Evolutionary conservation across 2,888 invertebrate genomes (phyloP).

Genomic region (Frankliniella intonsa): DNA sequence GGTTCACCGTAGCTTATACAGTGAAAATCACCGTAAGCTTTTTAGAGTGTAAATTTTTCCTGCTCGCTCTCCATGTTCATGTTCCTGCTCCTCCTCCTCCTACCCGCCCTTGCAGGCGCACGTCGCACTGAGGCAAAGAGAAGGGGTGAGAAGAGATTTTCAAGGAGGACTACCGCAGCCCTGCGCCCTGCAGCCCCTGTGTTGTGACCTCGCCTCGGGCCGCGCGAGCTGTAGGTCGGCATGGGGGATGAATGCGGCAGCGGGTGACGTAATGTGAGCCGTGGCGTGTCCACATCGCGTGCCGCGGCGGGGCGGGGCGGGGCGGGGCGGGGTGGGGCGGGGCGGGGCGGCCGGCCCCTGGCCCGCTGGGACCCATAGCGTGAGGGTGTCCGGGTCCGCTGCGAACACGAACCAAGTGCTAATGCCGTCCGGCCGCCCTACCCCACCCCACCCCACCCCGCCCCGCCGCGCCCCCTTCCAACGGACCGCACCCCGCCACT

Average conservation of each 20-base stretch:
- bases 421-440: not conserved
- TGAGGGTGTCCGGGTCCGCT: not conserved
- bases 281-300: not conserved
- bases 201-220: not conserved
- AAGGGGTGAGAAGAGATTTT: too few relatives aligned
- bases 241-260: not conserved
- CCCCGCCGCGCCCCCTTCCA: not conserved
- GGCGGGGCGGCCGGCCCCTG: not conserved
- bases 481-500: not conserved
- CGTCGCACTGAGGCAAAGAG: too few relatives aligned
- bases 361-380: not conserved
- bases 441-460: not conserved
- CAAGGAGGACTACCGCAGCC: not conserved
- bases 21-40: too few relatives aligned
- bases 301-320: slow-evolving; percentile 15
- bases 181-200: not conserved
- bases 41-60: too few relatives aligned
- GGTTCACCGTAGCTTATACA: too few relatives aligned
- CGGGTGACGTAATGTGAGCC: not conserved
- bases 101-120: too few relatives aligned
- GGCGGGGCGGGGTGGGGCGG: slow-evolving; percentile 13
- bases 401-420: slow-evolving; percentile 1
- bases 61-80: not conserved
- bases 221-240: not conserved
- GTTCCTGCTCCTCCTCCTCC: not conserved